These are phyloP conservation scores for Epinephelus fuscoguttatus DNA, from an alignment of 2,113 vertebrate species.

Conservation along the genomic window DNA sequence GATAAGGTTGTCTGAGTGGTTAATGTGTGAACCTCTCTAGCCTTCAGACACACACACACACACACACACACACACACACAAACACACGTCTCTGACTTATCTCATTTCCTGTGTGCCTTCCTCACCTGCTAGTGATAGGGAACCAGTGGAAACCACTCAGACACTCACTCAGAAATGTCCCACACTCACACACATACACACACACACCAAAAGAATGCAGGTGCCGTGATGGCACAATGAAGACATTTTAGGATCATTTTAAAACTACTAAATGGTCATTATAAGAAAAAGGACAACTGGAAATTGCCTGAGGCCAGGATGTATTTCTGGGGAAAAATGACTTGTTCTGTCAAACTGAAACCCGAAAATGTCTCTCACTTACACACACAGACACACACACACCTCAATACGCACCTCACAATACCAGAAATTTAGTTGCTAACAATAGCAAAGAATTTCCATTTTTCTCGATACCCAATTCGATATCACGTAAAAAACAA, in stretches of 20 bases:
- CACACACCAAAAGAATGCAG: slow-evolving; percentile 7
- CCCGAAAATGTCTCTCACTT: too few species aligned
- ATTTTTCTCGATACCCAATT: too few species aligned
- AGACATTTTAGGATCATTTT: slow-evolving; percentile 5
- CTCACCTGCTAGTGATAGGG: slow-evolving; percentile 30
- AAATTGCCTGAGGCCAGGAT: not conserved
- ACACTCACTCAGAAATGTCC: slow-evolving; percentile 1
- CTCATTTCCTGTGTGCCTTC: slow-evolving; percentile 51
- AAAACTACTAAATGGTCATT: not conserved
- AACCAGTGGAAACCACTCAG: slow-evolving; percentile 17
- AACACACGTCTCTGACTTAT: slow-evolving; percentile 29
- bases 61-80: slow-evolving; percentile 4
- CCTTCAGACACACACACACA: slow-evolving; percentile 19
- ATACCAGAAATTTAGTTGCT: too few species aligned
- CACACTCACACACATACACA: not conserved
- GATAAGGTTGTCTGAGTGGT: slow-evolving; percentile 64
- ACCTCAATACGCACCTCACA: too few species aligned
- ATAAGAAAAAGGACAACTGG: too few species aligned
- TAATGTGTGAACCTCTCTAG: slow-evolving; percentile 51
- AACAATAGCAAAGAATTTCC: too few species aligned
- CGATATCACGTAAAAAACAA: too few species aligned
- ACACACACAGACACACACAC: too few species aligned
- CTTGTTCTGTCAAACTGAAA: too few species aligned
- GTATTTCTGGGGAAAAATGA: not conserved
- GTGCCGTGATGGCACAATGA: not conserved